These are phyloP conservation scores for Rynchops niger DNA, from an alignment of 2,113 vertebrate species.

Conservation along the genomic window DNA sequence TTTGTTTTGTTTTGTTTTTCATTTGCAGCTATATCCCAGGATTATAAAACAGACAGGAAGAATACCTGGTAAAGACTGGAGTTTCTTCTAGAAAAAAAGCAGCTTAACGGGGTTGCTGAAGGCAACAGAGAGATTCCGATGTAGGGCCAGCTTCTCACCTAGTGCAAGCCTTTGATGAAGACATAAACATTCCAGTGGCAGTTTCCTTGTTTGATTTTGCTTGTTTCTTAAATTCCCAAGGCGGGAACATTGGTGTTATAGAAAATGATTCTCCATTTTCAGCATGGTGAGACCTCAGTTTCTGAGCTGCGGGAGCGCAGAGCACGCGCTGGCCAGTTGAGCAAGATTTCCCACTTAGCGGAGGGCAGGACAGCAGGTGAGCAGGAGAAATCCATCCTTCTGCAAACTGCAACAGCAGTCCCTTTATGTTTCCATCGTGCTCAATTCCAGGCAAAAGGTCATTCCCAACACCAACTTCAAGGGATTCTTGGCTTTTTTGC, in stretches of 20 bases:
- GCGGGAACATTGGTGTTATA: neutral
- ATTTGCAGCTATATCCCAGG: neutral
- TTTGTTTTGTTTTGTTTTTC: neutral
- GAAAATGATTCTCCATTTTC: neutral
- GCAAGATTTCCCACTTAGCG: neutral
- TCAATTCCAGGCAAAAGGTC: neutral
- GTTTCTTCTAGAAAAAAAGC: neutral
- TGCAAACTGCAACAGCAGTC: rapidly evolving
- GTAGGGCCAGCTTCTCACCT: neutral
- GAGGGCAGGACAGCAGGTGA: neutral
- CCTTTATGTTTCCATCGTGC: neutral
- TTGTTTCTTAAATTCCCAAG: neutral
- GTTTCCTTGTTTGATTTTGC: neutral
- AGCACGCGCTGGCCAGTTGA: neutral
- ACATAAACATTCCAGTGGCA: neutral
- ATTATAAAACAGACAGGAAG: neutral
- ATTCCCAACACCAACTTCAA: neutral
- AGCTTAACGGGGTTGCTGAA: neutral
- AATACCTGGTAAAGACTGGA: neutral
- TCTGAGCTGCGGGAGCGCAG: neutral
- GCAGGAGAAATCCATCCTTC: neutral
- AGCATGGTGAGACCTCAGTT: neutral
- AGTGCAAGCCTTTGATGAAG: neutral
- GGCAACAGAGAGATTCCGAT: neutral
- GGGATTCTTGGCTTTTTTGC: neutral